Conservation (phyloP, 53 echinoderm and acorn worm species). For the Luidia sarsii region DNA sequence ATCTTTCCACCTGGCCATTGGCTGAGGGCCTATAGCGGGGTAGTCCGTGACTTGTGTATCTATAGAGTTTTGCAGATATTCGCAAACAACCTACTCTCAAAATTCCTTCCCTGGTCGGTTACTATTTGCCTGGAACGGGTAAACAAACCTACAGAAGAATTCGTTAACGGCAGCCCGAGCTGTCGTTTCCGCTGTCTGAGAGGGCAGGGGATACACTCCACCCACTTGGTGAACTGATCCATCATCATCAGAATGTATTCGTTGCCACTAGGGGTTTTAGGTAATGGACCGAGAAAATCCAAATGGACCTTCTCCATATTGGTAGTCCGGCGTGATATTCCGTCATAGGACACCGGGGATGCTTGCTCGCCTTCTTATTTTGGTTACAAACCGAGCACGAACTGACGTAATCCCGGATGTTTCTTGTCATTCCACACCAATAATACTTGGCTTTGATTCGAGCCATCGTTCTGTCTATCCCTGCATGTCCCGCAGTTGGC, state of each 20-base stretch:
- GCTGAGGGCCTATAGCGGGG: too few species aligned
- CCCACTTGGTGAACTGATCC: slow-evolving; percentile 59
- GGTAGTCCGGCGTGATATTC: slow-evolving; percentile 45
- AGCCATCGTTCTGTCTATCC: too few species aligned
- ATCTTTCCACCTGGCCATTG: too few species aligned
- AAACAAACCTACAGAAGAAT: slow-evolving; percentile 39
- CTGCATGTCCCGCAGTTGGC: too few species aligned
- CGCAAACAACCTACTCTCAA: slow-evolving; percentile 45
- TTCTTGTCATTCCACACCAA: too few species aligned
- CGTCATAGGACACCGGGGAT: slow-evolving; percentile 14
- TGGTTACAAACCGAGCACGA: too few species aligned
- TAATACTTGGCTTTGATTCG: too few species aligned
- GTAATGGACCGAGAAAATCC: slow-evolving; percentile 53
- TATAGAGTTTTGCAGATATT: too few species aligned
- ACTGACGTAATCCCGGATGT: too few species aligned
- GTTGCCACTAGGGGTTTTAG: slow-evolving; percentile 31
- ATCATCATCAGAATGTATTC: slow-evolving; percentile 48
- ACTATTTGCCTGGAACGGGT: neutral
- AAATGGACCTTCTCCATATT: slow-evolving; percentile 48
- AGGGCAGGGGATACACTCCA: slow-evolving; percentile 41
- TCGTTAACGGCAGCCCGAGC: slow-evolving; percentile 9
- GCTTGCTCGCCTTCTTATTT: too few species aligned
- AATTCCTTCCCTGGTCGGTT: slow-evolving; percentile 42
- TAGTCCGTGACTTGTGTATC: too few species aligned
- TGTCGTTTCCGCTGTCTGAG: slow-evolving; percentile 31